phyloP scores from a whole-genome alignment of 2,797 vertebrate genomes.

The Phalloptychus januarius region DNA sequence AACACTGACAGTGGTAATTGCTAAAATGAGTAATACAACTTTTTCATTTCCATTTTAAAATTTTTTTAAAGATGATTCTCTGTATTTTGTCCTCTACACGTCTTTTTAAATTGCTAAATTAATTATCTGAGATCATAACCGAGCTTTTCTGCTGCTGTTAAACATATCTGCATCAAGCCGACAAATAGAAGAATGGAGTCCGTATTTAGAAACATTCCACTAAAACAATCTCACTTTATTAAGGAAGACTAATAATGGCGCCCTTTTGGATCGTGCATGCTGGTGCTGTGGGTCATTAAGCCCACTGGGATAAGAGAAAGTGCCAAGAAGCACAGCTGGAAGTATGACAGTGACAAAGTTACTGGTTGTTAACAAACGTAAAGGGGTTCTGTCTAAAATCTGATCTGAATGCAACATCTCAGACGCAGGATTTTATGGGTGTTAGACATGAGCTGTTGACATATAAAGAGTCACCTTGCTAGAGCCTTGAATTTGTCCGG shows the following conservation, averaged over 20 bases:
- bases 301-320: constrained; percentile 40
- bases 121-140: constrained; percentile 70
- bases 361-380: constrained; percentile 54
- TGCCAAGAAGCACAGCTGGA: constrained; percentile 55
- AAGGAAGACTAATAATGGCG: constrained; percentile 63
- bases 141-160: constrained; percentile 64
- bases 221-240: constrained; percentile 66
- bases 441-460: constrained; percentile 39
- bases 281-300: constrained; percentile 67
- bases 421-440: constrained; percentile 42
- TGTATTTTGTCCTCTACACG: constrained; percentile 1
- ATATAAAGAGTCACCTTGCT: constrained; percentile 57
- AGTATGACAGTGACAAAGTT: constrained; percentile 65
- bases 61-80: constrained; percentile 55
- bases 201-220: constrained; percentile 43
- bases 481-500: constrained; percentile 45
- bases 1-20: constrained; percentile 54
- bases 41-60: constrained; percentile 43
- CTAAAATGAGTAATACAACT: constrained; percentile 44
- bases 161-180: constrained; percentile 48
- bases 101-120: constrained; percentile 59
- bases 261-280: constrained; percentile 49
- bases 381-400: constrained; percentile 47
- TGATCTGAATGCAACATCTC: constrained; percentile 53
- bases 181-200: constrained; percentile 34